phyloP scores from a whole-genome alignment of 2,113 vertebrate genomes.

The Nematolebias whitei region DNA sequence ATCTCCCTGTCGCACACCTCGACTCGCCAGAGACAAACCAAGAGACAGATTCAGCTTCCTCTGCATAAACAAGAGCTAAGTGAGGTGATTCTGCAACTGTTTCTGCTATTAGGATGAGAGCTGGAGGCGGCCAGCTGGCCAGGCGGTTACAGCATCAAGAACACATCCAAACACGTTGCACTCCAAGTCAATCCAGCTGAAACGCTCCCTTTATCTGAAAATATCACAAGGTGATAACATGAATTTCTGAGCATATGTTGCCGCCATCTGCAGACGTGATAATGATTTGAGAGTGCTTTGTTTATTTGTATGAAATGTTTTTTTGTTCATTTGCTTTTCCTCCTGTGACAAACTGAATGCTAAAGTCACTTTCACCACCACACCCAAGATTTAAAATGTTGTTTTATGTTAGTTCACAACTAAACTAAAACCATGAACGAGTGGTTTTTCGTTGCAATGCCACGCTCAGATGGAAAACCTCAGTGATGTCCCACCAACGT shows the following conservation, averaged over 20 bases:
- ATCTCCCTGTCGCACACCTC: conserved; percentile 59
- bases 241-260: conserved; percentile 51
- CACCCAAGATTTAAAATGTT: conserved; percentile 8
- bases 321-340: not conserved
- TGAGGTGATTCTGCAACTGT: conserved; percentile 25
- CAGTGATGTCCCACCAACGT: too few relatives aligned
- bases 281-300: conserved; percentile 50
- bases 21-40: conserved; percentile 52
- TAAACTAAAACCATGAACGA: too few relatives aligned
- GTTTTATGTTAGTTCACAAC: too few relatives aligned
- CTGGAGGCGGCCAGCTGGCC: conserved; percentile 14
- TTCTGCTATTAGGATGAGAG: conserved; percentile 8
- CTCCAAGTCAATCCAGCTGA: not conserved
- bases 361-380: not conserved
- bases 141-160: not conserved
- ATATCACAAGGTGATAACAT: conserved; percentile 18
- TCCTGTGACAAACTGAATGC: not conserved
- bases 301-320: not conserved
- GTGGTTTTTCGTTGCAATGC: too few relatives aligned
- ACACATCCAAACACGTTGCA: conserved; percentile 13
- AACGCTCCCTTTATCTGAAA: conserved; percentile 39
- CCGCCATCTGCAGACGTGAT: conserved; percentile 58
- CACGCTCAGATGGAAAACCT: too few relatives aligned
- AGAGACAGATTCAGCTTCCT: conserved; percentile 56
- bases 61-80: conserved; percentile 59